Evolutionary conservation across 2,888 invertebrate species (phyloP).

Genomic region (Rhogogaster chlorosoma): DNA sequence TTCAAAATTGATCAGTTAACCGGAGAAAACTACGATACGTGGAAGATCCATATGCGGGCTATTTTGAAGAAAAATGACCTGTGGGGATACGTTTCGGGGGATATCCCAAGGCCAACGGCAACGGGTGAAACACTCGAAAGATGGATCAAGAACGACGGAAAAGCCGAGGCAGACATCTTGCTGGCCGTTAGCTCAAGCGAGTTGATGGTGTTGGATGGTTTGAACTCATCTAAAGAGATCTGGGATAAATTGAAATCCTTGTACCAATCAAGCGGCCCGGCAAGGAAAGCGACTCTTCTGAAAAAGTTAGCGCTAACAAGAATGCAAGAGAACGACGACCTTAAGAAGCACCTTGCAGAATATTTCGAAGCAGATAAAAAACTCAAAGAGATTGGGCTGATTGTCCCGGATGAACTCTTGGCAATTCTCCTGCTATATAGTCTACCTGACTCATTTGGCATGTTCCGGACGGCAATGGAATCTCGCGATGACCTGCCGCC

Average conservation of each 20-base stretch:
- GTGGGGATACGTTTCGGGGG: not conserved
- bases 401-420: constrained; percentile 49
- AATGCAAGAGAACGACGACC: constrained; percentile 43
- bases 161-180: not conserved
- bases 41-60: not conserved
- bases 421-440: constrained; percentile 1
- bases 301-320: constrained; percentile 27
- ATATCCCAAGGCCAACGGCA: not conserved
- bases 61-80: not conserved
- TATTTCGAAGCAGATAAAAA: constrained; percentile 54
- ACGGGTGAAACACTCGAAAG: not conserved
- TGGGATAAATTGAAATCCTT: not conserved
- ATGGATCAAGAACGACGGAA: not conserved
- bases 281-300: constrained; percentile 10
- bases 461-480: constrained; percentile 46
- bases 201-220: not conserved
- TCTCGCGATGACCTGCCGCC: constrained; percentile 49
- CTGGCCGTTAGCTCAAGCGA: not conserved
- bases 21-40: not conserved
- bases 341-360: constrained; percentile 39
- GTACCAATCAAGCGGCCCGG: constrained; percentile 45
- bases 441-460: constrained; percentile 4
- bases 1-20: not conserved
- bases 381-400: constrained; percentile 52
- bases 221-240: not conserved